Percentiles rank a stretch among this genome's conserved stretches.
phyloP scores from a whole-genome alignment of 2,113 vertebrate genomes.

The Antennarius striatus region DNA sequence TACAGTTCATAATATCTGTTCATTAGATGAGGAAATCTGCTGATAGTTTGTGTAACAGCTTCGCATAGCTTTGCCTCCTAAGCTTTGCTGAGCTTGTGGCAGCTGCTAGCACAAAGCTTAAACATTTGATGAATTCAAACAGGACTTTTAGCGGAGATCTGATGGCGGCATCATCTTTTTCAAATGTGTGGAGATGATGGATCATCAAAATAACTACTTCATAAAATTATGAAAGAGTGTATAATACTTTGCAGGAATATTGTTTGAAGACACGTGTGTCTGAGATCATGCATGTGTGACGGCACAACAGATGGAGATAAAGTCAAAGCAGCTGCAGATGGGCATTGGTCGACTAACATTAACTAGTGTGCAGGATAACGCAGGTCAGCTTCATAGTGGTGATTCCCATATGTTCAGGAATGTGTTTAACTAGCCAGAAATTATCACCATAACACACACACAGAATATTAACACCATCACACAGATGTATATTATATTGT shows the following conservation, averaged over 20 bases:
- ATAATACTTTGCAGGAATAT: constrained; percentile 19
- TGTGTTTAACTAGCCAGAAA: constrained; percentile 46
- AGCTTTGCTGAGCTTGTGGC: constrained; percentile 9
- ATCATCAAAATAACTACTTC: constrained; percentile 14
- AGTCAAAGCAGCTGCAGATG: constrained; percentile 57
- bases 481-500: too few species aligned
- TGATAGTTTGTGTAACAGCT: constrained; percentile 6
- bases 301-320: constrained; percentile 62
- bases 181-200: too few species aligned
- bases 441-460: background rate
- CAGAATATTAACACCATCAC: too few species aligned
- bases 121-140: constrained; percentile 55
- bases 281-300: constrained; percentile 7
- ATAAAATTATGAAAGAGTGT: constrained; percentile 31
- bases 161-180: constrained; percentile 20
- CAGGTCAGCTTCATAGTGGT: constrained; percentile 52
- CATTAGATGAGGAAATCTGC: constrained; percentile 14
- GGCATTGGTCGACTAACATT: constrained; percentile 48
- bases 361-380: constrained; percentile 45
- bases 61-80: constrained; percentile 25
- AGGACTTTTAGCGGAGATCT: constrained; percentile 44
- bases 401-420: constrained; percentile 56
- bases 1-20: constrained; percentile 5
- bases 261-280: background rate
- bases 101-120: constrained; percentile 34